Base-by-base conservation (phyloP, 2,888 invertebrate species). In the Labia minor region DNA sequence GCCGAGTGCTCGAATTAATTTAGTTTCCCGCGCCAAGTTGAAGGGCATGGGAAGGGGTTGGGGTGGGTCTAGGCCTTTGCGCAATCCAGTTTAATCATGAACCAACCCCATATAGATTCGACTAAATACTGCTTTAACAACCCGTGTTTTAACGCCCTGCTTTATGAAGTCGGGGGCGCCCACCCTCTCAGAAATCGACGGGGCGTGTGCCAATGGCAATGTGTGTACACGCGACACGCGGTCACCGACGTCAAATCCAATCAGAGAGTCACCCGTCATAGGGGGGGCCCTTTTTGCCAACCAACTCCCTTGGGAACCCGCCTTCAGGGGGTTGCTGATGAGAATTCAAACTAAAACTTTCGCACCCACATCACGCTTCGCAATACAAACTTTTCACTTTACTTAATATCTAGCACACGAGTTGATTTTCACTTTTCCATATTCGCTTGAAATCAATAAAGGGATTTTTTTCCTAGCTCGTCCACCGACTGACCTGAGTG, bases 1-100 rank as follows among this genome's bases (percentile, higher is more conserved):
- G 49, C 49, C 49, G 49, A 49, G 49, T 49, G 49, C 49, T 49
- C 49, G 49, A 49, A 49, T 49, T 49, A 49, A 49, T 49, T 49
- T 49, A 49, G 49, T 49, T 49, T 49, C 49, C 49, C 49, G 49
- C 49, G 49, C 49, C 49, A 49, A 49, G 49, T 49, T 49, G 49
- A 49, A 49, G 49, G 49, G 49, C 49, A 49, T 4, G 16, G 49
- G 16, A 10, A 8, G 49, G 49, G 49, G 8, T 11, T 49, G 49
- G 49, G 49, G 49, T n/a, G 49, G 49, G 49, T 4, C n/a, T 49
- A 49, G 49, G 49, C 49, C 49, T 49, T 49, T 49, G 49, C 49
- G 49, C 49, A 49, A 49, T 49, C 49, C 49, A 49, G 49, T 49
- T 49, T 49, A 49, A 49, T 49, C 49, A 49, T 49, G 49, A 49